Percentiles rank a stretch among this genome's conserved stretches.
These are phyloP conservation scores for Gulo gulo DNA, from an alignment of 2,113 vertebrate species.

Conservation along the genomic window DNA sequence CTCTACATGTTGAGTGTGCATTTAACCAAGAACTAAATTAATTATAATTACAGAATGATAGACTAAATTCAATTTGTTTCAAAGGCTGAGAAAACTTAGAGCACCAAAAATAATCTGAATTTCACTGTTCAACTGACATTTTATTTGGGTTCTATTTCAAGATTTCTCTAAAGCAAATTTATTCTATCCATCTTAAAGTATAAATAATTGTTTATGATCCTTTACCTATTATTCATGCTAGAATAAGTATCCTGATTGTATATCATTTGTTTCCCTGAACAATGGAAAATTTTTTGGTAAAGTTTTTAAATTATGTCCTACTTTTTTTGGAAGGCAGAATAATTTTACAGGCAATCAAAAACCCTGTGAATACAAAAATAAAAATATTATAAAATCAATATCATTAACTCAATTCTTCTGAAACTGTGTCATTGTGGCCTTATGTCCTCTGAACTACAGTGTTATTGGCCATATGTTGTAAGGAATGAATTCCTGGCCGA, in stretches of 20 bases:
- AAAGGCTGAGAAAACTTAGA: background rate
- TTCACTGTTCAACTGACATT: background rate
- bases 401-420: background rate
- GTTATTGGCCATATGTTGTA: background rate
- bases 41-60: background rate
- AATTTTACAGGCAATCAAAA: conserved; percentile 25
- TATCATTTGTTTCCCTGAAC: background rate
- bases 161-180: background rate
- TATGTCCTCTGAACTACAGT: background rate
- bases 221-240: conserved; percentile 23
- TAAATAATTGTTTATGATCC: background rate
- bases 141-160: background rate
- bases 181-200: background rate
- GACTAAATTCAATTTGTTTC: background rate
- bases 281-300: background rate
- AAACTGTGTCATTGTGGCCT: background rate
- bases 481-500: background rate
- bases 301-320: background rate
- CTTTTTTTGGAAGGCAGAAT: background rate
- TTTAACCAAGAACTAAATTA: conserved; percentile 1
- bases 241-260: background rate
- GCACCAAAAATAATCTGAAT: background rate
- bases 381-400: conserved; percentile 38
- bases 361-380: background rate
- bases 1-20: background rate